Evolutionary conservation across 2,888 invertebrate genomes (phyloP).

Genomic region (Lumbricus terrestris): DNA sequence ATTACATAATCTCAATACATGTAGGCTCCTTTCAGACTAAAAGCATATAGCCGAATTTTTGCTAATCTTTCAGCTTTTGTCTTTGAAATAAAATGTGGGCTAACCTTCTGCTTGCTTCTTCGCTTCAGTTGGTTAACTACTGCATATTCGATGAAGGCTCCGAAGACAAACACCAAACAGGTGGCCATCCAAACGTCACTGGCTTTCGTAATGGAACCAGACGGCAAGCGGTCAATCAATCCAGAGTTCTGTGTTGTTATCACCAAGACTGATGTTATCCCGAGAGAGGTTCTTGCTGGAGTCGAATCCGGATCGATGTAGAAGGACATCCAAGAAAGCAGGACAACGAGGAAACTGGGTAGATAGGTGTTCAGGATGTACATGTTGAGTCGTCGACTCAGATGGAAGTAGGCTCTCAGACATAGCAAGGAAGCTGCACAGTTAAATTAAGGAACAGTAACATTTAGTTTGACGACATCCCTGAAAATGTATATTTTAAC

Average conservation of each 20-base stretch:
- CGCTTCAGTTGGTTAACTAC: constrained; percentile 29
- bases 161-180: constrained; percentile 31
- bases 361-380: constrained; percentile 41
- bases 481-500: too few relatives aligned
- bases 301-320: constrained; percentile 43
- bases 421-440: constrained; percentile 37
- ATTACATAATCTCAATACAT: too few relatives aligned
- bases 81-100: too few relatives aligned
- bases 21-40: too few relatives aligned
- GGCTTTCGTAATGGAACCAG: constrained; percentile 27
- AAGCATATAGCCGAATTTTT: too few relatives aligned
- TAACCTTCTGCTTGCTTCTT: constrained; percentile 6
- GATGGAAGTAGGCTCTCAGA: constrained; percentile 36
- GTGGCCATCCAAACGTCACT: constrained; percentile 32
- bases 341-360: constrained; percentile 40
- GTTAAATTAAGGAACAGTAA: background rate
- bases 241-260: constrained; percentile 36
- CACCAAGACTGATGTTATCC: constrained; percentile 40
- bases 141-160: constrained; percentile 32
- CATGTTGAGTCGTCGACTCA: constrained; percentile 37
- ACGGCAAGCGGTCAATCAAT: constrained; percentile 9
- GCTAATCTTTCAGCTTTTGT: too few relatives aligned
- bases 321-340: constrained; percentile 44
- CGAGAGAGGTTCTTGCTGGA: constrained; percentile 41
- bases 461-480: too few relatives aligned